Percentiles rank a stretch among this genome's conserved stretches.
Evolutionary conservation across 2,797 vertebrate genomes (phyloP).

Genomic region (Perodicticus potto): DNA sequence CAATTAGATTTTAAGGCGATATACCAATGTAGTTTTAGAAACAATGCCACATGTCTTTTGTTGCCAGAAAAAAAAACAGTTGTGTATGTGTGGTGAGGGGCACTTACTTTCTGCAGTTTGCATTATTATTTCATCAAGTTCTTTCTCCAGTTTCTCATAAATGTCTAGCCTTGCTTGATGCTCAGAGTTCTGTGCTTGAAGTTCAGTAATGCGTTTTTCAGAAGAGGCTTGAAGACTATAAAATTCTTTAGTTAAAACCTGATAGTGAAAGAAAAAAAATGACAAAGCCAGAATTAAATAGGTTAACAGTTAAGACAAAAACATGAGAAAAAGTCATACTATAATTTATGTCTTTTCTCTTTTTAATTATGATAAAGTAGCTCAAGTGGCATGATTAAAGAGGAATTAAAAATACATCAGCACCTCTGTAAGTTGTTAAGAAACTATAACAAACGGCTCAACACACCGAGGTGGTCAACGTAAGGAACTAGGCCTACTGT

Average conservation of each 20-base stretch:
- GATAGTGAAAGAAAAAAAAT: slow-evolving; percentile 73
- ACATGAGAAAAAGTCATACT: not conserved
- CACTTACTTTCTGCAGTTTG: slow-evolving; percentile 97
- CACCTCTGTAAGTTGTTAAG: too few relatives aligned
- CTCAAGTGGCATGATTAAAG: not conserved
- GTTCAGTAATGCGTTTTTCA: slow-evolving; percentile 93
- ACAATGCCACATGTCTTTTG: not conserved
- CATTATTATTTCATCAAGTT: slow-evolving; percentile 97
- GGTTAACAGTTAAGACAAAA: slow-evolving; percentile 43
- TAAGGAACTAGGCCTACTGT: too few relatives aligned
- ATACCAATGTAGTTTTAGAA: slow-evolving; percentile 29
- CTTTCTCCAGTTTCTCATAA: slow-evolving; percentile 96
- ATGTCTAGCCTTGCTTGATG: slow-evolving; percentile 93
- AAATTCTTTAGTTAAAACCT: slow-evolving; percentile 99
- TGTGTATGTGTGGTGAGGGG: not conserved
- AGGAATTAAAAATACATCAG: not conserved
- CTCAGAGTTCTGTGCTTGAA: slow-evolving; percentile 94
- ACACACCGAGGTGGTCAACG: too few relatives aligned
- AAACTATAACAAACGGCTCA: too few relatives aligned
- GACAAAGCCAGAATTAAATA: slow-evolving; percentile 60
- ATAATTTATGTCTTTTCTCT: not conserved
- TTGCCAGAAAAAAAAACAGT: slow-evolving; percentile 37
- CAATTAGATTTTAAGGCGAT: slow-evolving; percentile 47
- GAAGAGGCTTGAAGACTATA: slow-evolving; percentile 96
- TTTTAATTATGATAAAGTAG: slow-evolving; percentile 45